These are phyloP conservation scores for Tribolium madens DNA, from an alignment of 1,140 invertebrate genomes.

Conservation along the genomic window DNA sequence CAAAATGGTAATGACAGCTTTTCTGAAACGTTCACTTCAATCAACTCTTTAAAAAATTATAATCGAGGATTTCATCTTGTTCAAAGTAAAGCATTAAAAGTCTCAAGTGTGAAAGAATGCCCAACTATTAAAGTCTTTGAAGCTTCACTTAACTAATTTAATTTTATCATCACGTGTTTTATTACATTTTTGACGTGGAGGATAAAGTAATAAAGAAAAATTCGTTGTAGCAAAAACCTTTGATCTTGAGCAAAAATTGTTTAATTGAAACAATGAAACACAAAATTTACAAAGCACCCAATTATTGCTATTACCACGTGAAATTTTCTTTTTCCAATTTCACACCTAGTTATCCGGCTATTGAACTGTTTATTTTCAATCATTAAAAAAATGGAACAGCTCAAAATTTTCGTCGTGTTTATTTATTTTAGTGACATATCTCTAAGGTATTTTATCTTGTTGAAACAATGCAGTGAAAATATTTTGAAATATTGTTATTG, in stretches of 20 bases:
- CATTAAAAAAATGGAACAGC: background rate
- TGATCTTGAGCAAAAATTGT: background rate
- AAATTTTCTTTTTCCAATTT: background rate
- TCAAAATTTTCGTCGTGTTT: background rate
- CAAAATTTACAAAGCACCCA: background rate
- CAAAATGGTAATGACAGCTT: background rate
- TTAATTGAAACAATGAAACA: no score
- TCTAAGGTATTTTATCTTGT: background rate
- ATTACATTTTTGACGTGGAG: no score
- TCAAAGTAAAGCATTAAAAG: no score
- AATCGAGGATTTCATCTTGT: no score
- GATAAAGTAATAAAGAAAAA: no score
- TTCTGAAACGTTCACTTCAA: no score
- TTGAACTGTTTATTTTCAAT: background rate
- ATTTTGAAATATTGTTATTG: background rate
- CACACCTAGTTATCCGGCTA: background rate
- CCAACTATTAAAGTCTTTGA: no score
- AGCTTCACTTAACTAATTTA: no score
- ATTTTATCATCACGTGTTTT: no score
- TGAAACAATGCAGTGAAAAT: background rate
- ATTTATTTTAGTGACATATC: background rate
- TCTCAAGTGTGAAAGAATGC: no score
- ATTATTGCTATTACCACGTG: background rate
- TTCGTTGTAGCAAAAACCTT: background rate
- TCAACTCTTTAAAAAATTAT: no score